Base-by-base conservation (phyloP, 2,113 vertebrate species). In the Cichladusa arquata region DNA sequence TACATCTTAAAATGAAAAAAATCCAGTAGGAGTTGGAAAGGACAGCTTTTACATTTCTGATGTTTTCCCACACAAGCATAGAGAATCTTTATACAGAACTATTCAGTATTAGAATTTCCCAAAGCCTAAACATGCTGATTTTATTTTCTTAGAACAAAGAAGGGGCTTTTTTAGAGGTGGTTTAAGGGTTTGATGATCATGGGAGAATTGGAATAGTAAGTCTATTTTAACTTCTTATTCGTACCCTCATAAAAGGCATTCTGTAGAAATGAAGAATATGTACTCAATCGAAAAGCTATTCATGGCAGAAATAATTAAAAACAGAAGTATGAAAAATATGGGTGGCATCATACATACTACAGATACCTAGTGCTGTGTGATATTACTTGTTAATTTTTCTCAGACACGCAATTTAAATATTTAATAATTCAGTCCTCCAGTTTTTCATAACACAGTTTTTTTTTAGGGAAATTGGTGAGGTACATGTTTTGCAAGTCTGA, bases 1-100 rank as follows among this genome's bases (percentile, higher is more conserved):
- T 78, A 74, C 56, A 88, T 86, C 67, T 86, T 77, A 62, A 81
- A 82, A 90, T 5, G 54, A 92, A 93, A 58, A 86, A 88, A 90
- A 94, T 93, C 51, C 92, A 92, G 92, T 92, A 95, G 93, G 90
- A 95, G 76, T 82, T 92, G 72, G 60, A 92, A 92, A 86, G 81
- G 71, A 95, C 71, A 94, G 47, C 58, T 90, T 96, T 95, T 95
- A 94, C 82, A 19, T 86, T 93, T 93, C 80, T 93, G 67, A 93
- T 67, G n/a, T 8, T 83, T 97, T 90, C 85, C 85, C 92, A 51
- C 44, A 81, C 28, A 80, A 79, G 62, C 70, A 62, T n/a, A 60
- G 61, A 67, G 31, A 83, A 47, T 66, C 74, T 81, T 95, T 70
- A 54, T n/a, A 51, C 38, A 66, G 66, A 93, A 70, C 42, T 82